These are phyloP conservation scores for Phodopus roborovskii DNA, from an alignment of 2,113 vertebrate species.

Conservation along the genomic window DNA sequence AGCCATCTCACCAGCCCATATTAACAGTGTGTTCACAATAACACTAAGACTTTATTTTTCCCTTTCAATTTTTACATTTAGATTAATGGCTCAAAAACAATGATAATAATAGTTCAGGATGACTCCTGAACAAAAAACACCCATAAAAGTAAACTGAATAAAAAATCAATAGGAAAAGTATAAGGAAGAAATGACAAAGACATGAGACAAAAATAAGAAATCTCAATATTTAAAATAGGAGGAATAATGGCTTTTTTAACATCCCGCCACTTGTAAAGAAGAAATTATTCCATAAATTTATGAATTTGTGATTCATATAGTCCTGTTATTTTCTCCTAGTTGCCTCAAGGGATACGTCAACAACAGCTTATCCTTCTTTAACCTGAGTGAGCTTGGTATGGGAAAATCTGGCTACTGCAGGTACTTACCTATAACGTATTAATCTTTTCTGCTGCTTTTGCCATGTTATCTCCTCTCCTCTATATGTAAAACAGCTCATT, in stretches of 20 bases:
- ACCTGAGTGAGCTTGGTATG: constrained; percentile 91
- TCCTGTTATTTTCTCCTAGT: constrained; percentile 82
- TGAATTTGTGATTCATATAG: background rate
- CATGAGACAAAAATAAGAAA: background rate
- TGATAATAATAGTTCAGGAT: background rate
- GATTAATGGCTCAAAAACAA: background rate
- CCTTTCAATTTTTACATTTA: background rate
- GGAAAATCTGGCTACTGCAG: constrained; percentile 92
- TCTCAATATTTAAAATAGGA: background rate
- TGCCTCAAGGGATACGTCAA: constrained; percentile 98
- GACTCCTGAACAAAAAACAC: background rate
- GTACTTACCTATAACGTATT: constrained; percentile 73
- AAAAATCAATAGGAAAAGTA: background rate
- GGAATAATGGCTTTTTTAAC: background rate
- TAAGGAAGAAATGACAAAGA: background rate
- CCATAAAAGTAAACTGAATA: background rate
- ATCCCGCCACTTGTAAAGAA: background rate
- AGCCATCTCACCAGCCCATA: background rate
- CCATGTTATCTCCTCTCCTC: background rate
- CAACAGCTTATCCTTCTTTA: constrained; percentile 96
- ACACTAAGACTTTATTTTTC: background rate
- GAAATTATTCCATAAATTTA: background rate
- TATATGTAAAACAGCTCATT: background rate
- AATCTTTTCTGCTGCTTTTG: background rate
- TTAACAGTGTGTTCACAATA: background rate